Conservation (phyloP, 2,113 vertebrate genomes). For the Perccottus glenii region DNA sequence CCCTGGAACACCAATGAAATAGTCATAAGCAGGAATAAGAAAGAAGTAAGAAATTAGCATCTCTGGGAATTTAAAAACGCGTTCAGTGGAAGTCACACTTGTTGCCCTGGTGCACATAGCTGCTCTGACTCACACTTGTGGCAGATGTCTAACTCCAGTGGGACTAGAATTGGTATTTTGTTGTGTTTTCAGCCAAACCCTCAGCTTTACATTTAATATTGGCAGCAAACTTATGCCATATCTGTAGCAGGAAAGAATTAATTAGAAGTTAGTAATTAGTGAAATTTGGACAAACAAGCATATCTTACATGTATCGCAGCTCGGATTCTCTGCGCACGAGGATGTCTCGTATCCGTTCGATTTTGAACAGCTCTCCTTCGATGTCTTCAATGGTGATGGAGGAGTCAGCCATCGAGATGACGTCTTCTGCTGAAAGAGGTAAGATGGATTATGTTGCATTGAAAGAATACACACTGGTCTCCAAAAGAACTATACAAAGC, state of each 20-base stretch:
- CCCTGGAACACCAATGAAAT: conserved; percentile 10
- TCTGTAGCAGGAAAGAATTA: neutral
- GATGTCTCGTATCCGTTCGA: conserved; percentile 85
- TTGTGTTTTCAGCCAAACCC: neutral
- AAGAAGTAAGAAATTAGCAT: conserved; percentile 8
- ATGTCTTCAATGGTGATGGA: conserved; percentile 83
- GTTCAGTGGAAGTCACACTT: neutral
- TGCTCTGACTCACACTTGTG: conserved; percentile 32
- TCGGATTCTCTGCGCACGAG: conserved; percentile 87
- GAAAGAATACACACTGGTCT: neutral
- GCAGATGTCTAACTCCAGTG: conserved; percentile 12
- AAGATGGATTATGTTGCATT: neutral
- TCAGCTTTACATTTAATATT: neutral
- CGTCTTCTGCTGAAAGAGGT: conserved; percentile 68
- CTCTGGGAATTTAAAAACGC: neutral
- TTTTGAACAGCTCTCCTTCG: conserved; percentile 86
- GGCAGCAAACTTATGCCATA: no score
- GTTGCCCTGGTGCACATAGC: conserved; percentile 29
- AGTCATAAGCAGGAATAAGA: conserved; percentile 27
- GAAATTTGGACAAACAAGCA: neutral
- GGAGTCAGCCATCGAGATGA: conserved; percentile 88
- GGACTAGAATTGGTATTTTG: neutral
- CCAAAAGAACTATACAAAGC: neutral
- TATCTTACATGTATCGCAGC: conserved; percentile 88
- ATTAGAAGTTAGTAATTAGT: no score